Base-by-base conservation (phyloP, 2,888 invertebrate species). In the Laspeyria flexula region DNA sequence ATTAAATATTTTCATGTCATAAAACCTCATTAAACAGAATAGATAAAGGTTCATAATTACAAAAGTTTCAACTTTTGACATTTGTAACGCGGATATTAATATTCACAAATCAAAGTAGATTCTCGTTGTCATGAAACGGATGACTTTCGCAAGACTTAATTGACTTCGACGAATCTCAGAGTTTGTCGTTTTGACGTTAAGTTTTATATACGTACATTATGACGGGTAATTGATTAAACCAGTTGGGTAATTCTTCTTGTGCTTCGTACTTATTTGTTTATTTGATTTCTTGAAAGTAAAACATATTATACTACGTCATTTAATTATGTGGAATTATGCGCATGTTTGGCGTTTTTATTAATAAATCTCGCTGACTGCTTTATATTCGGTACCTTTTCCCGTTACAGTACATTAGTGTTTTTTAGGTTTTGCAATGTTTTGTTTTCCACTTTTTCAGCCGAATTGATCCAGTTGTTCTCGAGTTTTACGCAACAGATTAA, bases 101-200 rank as follows among this genome's bases (percentile, higher is more conserved):
- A 70, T 67, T 70, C 64, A 65, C 72, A 64, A 75, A 70, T 73
- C 63, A 64, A 59, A 65, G 48, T 52, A n/a, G 42, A 45, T 43
- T 31, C 35, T 42, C 52, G 37, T 38, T 46, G 34, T 34, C 40
- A 34, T 35, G 29, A 43, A 45, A 40, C 44, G 51, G 42, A 25
- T 7, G 39, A 54, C 45, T 64, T 61, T 18, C 37, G 47, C 37
- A 37, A 37, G 40, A 55, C 50, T 66, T 70, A 70, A 70, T 70
- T 65, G 54, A 62, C 52, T 66, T 53, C 42, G 11, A 39, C 7
- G 25, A 16, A 44, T 48, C 25, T 43, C 60, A 13, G 25, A 49
- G 43, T 47, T 42, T 29, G 44, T 12, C 44, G 41, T 48, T 35
- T 44, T 43, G 23, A 29, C 35, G 39, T 29, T 33, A 34, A 40